Percentiles rank a stretch among this genome's conserved stretches.
Evolutionary conservation across 2,888 invertebrate genomes (phyloP).

Genomic region (Mycalesis mineus): DNA sequence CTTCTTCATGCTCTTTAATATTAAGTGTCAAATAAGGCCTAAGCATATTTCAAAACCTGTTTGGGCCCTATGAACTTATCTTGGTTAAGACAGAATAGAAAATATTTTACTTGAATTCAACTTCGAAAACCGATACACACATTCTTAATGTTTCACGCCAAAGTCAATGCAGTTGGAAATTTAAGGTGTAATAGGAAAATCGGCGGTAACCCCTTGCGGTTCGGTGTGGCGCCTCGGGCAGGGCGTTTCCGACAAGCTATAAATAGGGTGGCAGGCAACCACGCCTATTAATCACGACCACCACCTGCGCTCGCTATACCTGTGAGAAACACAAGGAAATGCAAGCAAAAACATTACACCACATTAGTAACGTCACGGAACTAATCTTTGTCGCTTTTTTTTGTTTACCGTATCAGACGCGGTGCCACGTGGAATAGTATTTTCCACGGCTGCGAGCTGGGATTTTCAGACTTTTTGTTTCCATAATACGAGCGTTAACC

Average conservation of each 20-base stretch:
- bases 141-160: constrained; percentile 25
- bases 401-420: constrained; percentile 25
- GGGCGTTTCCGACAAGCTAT: constrained; percentile 53
- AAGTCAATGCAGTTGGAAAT: constrained; percentile 35
- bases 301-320: constrained; percentile 47
- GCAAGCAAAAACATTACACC: constrained; percentile 51
- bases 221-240: constrained; percentile 45
- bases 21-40: too few species aligned
- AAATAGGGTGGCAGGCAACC: constrained; percentile 49
- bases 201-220: constrained; percentile 47
- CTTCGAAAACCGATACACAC: constrained; percentile 21
- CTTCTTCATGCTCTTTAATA: too few species aligned
- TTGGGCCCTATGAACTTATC: too few species aligned
- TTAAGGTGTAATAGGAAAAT: constrained; percentile 37
- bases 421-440: constrained; percentile 25
- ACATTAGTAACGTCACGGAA: constrained; percentile 48
- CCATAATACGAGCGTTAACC: constrained; percentile 9
- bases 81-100: too few species aligned
- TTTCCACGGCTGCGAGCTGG: too few species aligned
- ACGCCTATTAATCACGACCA: constrained; percentile 39
- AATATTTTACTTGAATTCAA: too few species aligned
- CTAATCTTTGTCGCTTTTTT: constrained; percentile 35
- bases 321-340: constrained; percentile 30
- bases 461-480: constrained; percentile 22
- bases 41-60: too few species aligned